Conservation (phyloP, 1,140 invertebrate genomes). For the Ips typographus region DNA sequence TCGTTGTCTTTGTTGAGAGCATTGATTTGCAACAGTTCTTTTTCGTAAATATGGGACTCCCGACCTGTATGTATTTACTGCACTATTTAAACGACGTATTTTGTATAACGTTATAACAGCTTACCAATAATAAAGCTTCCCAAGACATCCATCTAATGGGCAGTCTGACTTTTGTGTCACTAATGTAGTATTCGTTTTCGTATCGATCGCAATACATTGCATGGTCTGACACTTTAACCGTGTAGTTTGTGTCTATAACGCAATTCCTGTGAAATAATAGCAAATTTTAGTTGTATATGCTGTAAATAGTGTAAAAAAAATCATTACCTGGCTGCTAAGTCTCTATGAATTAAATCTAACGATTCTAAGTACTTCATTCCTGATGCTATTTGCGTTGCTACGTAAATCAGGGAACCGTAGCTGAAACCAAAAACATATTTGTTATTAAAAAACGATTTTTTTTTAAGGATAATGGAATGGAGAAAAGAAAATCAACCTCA, state of each 20-base stretch:
- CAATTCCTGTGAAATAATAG: slow-evolving; percentile 67
- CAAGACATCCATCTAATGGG: slow-evolving; percentile 81
- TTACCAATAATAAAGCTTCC: slow-evolving; percentile 81
- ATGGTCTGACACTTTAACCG: slow-evolving; percentile 84
- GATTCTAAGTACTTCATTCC: slow-evolving; percentile 86
- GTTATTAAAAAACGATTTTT: too few species aligned
- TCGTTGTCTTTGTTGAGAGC: too few species aligned
- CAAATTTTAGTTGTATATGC: background rate
- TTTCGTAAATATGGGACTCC: too few species aligned
- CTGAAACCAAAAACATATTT: slow-evolving; percentile 35
- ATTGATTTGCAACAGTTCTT: too few species aligned
- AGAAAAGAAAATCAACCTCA: too few species aligned
- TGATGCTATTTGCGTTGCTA: slow-evolving; percentile 77
- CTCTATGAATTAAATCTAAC: slow-evolving; percentile 76
- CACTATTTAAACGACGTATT: too few species aligned
- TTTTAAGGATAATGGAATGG: too few species aligned
- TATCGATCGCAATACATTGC: slow-evolving; percentile 85
- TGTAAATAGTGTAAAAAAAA: background rate
- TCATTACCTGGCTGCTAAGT: slow-evolving; percentile 73
- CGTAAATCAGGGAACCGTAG: slow-evolving; percentile 69
- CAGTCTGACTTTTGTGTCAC: slow-evolving; percentile 75
- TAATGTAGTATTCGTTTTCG: slow-evolving; percentile 79
- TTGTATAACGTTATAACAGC: slow-evolving; percentile 42
- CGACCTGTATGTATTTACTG: too few species aligned
- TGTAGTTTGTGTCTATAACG: slow-evolving; percentile 75